These are phyloP conservation scores for Halichondria panicea DNA, from an alignment of 37 sponge, comb jelly and placozoan species.

Conservation along the genomic window DNA sequence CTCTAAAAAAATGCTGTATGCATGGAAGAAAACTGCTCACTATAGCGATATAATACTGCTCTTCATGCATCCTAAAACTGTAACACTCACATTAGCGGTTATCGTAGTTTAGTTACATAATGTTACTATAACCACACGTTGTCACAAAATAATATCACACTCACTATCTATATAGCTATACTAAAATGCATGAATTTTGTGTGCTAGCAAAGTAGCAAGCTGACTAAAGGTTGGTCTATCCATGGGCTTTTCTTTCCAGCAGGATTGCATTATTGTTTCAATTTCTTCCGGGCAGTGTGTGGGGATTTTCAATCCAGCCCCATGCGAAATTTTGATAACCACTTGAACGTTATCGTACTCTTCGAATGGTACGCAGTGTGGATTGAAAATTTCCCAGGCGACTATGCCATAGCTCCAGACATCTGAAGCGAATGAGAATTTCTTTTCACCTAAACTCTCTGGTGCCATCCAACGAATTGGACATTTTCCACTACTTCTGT, in stretches of 20 bases:
- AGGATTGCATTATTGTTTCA: neutral
- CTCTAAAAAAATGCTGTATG: too few relatives aligned
- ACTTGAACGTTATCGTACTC: neutral
- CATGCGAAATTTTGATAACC: neutral
- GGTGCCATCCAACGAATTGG: neutral
- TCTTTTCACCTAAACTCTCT: neutral
- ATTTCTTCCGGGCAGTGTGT: neutral
- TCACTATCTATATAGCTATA: too few relatives aligned
- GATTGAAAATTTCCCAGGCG: neutral
- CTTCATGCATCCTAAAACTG: too few relatives aligned
- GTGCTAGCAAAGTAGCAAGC: too few relatives aligned
- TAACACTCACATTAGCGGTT: too few relatives aligned
- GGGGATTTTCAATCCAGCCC: neutral
- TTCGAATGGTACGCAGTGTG: neutral
- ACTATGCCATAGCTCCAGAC: neutral
- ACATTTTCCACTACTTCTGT: neutral
- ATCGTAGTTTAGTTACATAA: too few relatives aligned
- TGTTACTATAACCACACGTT: too few relatives aligned
- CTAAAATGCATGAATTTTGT: too few relatives aligned
- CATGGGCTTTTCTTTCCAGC: neutral
- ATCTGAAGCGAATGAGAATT: neutral
- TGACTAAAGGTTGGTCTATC: neutral
- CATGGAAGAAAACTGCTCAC: too few relatives aligned
- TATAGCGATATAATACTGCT: neutral
- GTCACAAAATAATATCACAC: too few relatives aligned